phyloP scores from a whole-genome alignment of 2,888 invertebrate species.

The Cylindroiulus punctatus region DNA sequence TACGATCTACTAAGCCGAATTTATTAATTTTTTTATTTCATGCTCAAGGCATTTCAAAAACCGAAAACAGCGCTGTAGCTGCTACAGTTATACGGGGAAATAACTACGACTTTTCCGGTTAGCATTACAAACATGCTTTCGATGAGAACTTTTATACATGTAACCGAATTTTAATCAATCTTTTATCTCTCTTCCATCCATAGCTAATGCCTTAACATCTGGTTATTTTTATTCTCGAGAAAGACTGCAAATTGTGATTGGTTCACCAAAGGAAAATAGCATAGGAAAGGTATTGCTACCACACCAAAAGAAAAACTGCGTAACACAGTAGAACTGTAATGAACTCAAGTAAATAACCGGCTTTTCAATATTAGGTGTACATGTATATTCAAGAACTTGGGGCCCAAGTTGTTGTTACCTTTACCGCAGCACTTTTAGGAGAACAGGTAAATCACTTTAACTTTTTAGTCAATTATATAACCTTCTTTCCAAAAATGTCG shows the following conservation, averaged over 20 bases:
- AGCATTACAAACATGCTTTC: background rate
- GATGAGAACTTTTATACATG: background rate
- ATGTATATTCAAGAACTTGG: background rate
- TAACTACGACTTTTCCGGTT: background rate
- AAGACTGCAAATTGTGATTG: slow-evolving; percentile 67
- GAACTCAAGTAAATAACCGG: background rate
- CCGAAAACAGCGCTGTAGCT: background rate
- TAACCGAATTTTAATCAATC: background rate
- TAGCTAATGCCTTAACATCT: slow-evolving; percentile 64
- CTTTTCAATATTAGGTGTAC: background rate
- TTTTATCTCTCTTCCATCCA: slow-evolving; percentile 60
- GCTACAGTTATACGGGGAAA: background rate
- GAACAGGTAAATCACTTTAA: no score
- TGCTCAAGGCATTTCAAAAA: background rate
- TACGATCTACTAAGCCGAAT: no score
- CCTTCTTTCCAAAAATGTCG: no score
- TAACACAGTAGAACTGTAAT: no score
- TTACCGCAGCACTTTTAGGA: no score
- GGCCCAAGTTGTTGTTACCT: no score
- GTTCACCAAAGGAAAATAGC: slow-evolving; percentile 69
- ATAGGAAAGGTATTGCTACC: slow-evolving; percentile 62
- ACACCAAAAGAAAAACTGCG: no score
- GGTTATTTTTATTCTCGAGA: slow-evolving; percentile 63
- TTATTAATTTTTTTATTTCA: background rate
- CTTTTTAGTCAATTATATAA: no score